Evolutionary conservation across 2,888 invertebrate species (phyloP), one percentile per base, ranked within the genome.

Genomic region (Agonum fuliginosum): DNA sequence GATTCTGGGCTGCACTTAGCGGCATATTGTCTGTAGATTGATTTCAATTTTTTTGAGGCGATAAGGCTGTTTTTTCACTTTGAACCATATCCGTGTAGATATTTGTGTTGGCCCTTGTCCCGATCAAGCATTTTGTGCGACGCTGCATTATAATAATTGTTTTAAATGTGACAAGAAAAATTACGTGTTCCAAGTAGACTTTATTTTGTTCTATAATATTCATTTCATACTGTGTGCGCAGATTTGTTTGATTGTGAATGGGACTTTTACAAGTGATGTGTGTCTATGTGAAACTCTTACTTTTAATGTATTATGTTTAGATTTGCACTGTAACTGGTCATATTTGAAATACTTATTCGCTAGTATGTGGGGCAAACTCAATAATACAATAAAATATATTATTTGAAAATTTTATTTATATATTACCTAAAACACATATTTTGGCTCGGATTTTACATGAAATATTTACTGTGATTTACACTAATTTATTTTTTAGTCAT

Each of bases 11-110:
- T 77, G 77, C 77, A 86, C 84, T 85, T 86, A 86, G 85, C 85
- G 84, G 84, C 83, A 82, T 81, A 81, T 82, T 82, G 81, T 80
- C 79, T 82, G 62, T 85, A 84, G 83, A 86, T 86, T 86, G 86
- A 86, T 86, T 86, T 86, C 86, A 86, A 83, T 84, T 85, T 86
- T 86, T 84, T 82, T 81, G 83, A 82, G 84, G 81, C 79, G 27
- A 34, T 54, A 62, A 62, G 30, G 58, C 27, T 62, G 14, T 62
- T 62, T 30, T 27, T 62, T 62, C 58, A 62, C 17, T 3, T 62
- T 62, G 30, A 62, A 43, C 30, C 34, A 46, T 71, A 24, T 71
- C 20, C 27, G 4, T 71, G 30, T 46, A 46, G 41, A 48, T 71
- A 71, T 71, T 46, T 71, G 46, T 71, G 34, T 30, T 48, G 2